Percentiles rank a stretch among this genome's conserved stretches.
phyloP scores from a whole-genome alignment of 2,113 vertebrate genomes.

The Xyliphius kryptos region DNA sequence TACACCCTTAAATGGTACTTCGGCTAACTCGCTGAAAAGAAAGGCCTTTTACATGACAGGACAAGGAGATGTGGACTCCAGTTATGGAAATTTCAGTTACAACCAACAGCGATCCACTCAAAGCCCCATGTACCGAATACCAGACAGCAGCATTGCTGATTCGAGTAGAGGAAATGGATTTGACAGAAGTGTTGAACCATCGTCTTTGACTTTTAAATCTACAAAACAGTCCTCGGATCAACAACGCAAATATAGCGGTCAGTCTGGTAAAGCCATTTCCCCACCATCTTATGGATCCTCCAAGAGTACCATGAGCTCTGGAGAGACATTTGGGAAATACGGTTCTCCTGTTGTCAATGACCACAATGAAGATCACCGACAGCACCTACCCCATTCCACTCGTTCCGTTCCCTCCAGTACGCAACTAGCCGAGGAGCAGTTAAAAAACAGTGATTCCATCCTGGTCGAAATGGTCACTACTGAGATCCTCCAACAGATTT shows the following conservation, averaged over 20 bases:
- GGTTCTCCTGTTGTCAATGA: slow-evolving; percentile 82
- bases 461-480: slow-evolving; percentile 95
- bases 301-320: slow-evolving; percentile 78
- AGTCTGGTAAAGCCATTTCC: slow-evolving; percentile 83
- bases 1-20: slow-evolving; percentile 86
- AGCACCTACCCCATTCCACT: slow-evolving; percentile 82
- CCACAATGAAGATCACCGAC: slow-evolving; percentile 83
- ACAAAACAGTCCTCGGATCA: slow-evolving; percentile 93
- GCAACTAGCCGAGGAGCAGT: slow-evolving; percentile 88
- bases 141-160: slow-evolving; percentile 88
- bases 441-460: slow-evolving; percentile 91
- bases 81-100: slow-evolving; percentile 93
- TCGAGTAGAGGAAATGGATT: slow-evolving; percentile 89
- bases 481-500: slow-evolving; percentile 91
- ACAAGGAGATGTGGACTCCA: slow-evolving; percentile 95
- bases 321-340: slow-evolving; percentile 79
- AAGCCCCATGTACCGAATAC: slow-evolving; percentile 95
- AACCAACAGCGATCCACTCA: slow-evolving; percentile 96
- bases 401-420: slow-evolving; percentile 88
- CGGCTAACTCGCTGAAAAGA: slow-evolving; percentile 92
- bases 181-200: slow-evolving; percentile 86
- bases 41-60: slow-evolving; percentile 99
- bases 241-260: slow-evolving; percentile 89
- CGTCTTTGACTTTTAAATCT: slow-evolving; percentile 92
- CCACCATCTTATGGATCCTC: slow-evolving; percentile 87